Evolutionary conservation across 2,797 vertebrate species (phyloP), one percentile per base, ranked within the genome.

Genomic region (Scolopax rusticola): DNA sequence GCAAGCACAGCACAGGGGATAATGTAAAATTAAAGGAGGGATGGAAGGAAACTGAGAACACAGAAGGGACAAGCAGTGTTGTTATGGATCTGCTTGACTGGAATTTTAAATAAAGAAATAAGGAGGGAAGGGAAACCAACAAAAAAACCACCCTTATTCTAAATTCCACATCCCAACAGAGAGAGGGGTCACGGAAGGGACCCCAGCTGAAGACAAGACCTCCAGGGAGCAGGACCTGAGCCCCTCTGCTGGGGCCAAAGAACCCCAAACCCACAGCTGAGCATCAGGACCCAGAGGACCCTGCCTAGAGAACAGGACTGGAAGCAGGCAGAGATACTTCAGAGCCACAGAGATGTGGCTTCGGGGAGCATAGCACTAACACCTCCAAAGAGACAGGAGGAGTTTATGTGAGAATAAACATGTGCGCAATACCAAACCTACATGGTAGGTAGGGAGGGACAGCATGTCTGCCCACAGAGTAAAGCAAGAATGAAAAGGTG

Each of bases 1-100:
- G 93, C 93, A 97, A 96, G 95, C 93, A 87, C 54, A 87, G 85
- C 6, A 12, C 91, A 91, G 83, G 71, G 71, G 81, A 92, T 80
- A 96, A 93, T 53, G 53, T 74, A 87, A 93, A 95, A 93, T 73
- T 84, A 95, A 91, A 92, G 77, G 54, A 96, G 54, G 50, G 82
- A 92, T 73, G 68, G 70, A 67, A 86, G 38, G 77, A 96, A 93
- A 93, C 95, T 47, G 85, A 95, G 80, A 96, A 89, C 8, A 2
- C 88, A 86, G 78, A 63, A 83, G 86, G 84, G 84, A 93, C 68
- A 48, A 67, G 71, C 60, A 63, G 41, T 40, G 68, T 18, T 91
- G 63, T 73, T 96, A 70, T 74, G 70, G 90, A 91, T 84, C 76
- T 48, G 83, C 73, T 82, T 57, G 75, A 82, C 77, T 75, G 54